These are phyloP conservation scores for Eremobia ochroleuca DNA, from an alignment of 2,888 invertebrate genomes.

Conservation along the genomic window DNA sequence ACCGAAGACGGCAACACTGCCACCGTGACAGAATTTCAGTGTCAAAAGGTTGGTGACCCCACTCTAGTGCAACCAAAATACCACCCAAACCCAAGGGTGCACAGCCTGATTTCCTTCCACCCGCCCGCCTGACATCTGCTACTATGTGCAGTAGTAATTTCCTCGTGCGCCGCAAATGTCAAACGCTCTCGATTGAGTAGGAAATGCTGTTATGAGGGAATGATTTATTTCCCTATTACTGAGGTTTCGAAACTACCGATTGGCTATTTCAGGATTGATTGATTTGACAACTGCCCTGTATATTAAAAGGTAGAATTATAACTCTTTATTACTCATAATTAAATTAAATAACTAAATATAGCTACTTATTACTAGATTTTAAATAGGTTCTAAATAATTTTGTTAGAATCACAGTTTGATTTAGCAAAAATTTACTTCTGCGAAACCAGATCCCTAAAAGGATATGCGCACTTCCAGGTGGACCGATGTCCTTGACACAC, in stretches of 20 bases:
- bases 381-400: not conserved
- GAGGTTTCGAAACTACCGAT: slow-evolving; percentile 54
- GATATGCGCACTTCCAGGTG: slow-evolving; percentile 38
- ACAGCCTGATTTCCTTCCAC: slow-evolving; percentile 72
- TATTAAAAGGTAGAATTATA: slow-evolving; percentile 15
- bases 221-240: slow-evolving; percentile 68
- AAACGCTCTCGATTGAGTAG: slow-evolving; percentile 72
- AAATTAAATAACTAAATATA: not conserved
- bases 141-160: slow-evolving; percentile 74
- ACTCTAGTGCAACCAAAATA: slow-evolving; percentile 79
- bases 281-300: slow-evolving; percentile 36
- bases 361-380: not conserved
- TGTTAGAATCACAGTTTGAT: not conserved
- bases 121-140: slow-evolving; percentile 70
- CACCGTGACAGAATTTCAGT: slow-evolving; percentile 88
- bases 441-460: slow-evolving; percentile 2
- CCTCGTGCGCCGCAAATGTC: slow-evolving; percentile 84
- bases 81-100: slow-evolving; percentile 74
- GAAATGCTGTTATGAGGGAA: slow-evolving; percentile 64
- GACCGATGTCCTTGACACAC: slow-evolving; percentile 43
- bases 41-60: slow-evolving; percentile 90
- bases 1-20: slow-evolving; percentile 85
- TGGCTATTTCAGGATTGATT: slow-evolving; percentile 51
- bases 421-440: not conserved
- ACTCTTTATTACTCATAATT: not conserved